Evolutionary conservation across 1,140 invertebrate genomes (phyloP), one percentile per base, ranked within the genome.

Genomic region (Sminthurinus signatus): DNA sequence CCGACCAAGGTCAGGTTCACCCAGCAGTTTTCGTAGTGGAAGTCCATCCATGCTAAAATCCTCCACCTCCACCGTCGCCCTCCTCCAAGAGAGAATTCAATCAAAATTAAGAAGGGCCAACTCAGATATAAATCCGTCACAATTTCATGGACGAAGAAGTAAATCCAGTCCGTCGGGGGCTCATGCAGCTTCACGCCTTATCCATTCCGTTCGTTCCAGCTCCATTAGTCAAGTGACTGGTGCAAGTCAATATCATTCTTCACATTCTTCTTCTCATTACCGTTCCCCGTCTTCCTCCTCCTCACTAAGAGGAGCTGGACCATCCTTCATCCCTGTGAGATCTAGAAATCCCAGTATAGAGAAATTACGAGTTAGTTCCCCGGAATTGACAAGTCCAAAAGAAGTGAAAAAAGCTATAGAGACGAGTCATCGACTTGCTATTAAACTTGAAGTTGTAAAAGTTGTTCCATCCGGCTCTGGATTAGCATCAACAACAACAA

Each of bases 351-450:
- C 68, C 2, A 65, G 63, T 28, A 51, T 61, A 19, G 64, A 70
- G 25, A 70, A 67, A 51, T 48, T 70, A 19, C 46, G 62, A 64
- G 60, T 66, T 19, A 46, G 51, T 14, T 67, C 64, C 5, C 68
- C 68, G 0, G 81, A 82, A 46, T 71, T 86, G 1, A 76, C 82
- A 31, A 82, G 82, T 1, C 80, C 82, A 0, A 77, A 77, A 36
- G 82, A 85, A 71, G 81, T 83, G 1, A 81, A 80, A 59, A 83
- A 82, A 72, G 80, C 78, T 1, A 72, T 84, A 25, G 80, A 78
- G 23, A 80, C 76, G 71, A 50, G 62, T 0, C 69, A 70, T 43
- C 23, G 52, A 14, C 32, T 70, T 17, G 48, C 65, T 27, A 60
- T 70, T 44, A 70, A 65, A 42, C 21, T 70, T 36, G 64, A 70